A percentile compares a stretch with the other conserved stretches of the same genome.
These are phyloP conservation scores for Plutella xylostella DNA, from an alignment of 2,888 invertebrate species.

Conservation along the genomic window DNA sequence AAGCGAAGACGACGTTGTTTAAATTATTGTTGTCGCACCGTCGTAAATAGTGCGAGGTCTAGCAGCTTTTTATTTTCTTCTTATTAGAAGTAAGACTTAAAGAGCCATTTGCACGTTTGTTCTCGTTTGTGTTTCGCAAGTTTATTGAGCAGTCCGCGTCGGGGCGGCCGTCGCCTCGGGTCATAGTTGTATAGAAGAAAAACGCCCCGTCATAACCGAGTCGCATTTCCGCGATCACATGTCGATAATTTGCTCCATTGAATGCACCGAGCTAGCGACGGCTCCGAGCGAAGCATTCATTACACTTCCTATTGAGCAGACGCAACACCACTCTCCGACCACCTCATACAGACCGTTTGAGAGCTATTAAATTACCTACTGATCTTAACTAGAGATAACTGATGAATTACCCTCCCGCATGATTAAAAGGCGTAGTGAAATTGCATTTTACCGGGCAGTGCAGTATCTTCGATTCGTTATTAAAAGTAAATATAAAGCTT, in stretches of 20 bases:
- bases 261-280: slow-evolving; percentile 26
- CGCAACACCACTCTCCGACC: slow-evolving; percentile 30
- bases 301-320: slow-evolving; percentile 43
- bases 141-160: too few species aligned
- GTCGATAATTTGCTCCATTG: slow-evolving; percentile 34
- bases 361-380: slow-evolving; percentile 30
- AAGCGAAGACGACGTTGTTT: slow-evolving; percentile 25
- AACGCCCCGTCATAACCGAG: slow-evolving; percentile 33
- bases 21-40: slow-evolving; percentile 25
- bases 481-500: too few species aligned
- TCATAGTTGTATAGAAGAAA: slow-evolving; percentile 30
- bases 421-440: slow-evolving; percentile 25
- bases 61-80: not conserved
- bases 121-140: too few species aligned
- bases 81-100: not conserved
- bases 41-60: slow-evolving; percentile 2
- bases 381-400: slow-evolving; percentile 3
- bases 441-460: not conserved
- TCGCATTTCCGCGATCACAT: slow-evolving; percentile 30
- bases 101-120: too few species aligned
- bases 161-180: too few species aligned
- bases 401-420: slow-evolving; percentile 18
- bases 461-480: not conserved
- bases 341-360: slow-evolving; percentile 46
- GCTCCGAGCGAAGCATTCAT: slow-evolving; percentile 30